Percentiles rank a stretch among this genome's conserved stretches.
phyloP scores from a whole-genome alignment of 2,113 vertebrate species.

The Sinocyclocheilus rhinocerous region DNA sequence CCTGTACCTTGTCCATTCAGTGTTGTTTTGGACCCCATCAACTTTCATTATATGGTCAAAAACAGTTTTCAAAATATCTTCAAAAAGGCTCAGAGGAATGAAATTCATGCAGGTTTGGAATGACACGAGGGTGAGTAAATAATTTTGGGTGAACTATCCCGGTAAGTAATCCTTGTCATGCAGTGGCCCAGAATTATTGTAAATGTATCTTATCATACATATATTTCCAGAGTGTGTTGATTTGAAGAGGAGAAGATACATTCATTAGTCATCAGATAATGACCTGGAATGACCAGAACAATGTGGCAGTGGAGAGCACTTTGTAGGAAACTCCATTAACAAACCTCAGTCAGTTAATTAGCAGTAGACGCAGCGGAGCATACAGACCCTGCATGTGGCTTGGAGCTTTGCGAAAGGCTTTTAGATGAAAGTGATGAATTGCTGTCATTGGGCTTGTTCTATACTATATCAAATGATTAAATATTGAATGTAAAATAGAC shows the following conservation, averaged over 20 bases:
- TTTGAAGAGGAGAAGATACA: background rate
- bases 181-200: background rate
- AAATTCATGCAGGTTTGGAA: background rate
- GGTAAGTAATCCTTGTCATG: background rate
- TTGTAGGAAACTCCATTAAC: slow-evolving; percentile 41
- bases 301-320: slow-evolving; percentile 31
- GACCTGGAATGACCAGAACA: slow-evolving; percentile 30
- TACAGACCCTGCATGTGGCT: slow-evolving; percentile 25
- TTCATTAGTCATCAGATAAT: slow-evolving; percentile 33
- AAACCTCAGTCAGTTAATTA: slow-evolving; percentile 53
- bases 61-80: background rate
- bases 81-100: background rate
- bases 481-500: slow-evolving; percentile 57
- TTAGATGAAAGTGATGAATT: slow-evolving; percentile 53
- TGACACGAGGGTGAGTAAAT: background rate
- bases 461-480: slow-evolving; percentile 56
- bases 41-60: background rate
- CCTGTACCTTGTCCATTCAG: background rate
- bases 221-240: slow-evolving; percentile 15
- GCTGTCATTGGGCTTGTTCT: slow-evolving; percentile 47
- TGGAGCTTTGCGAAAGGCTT: slow-evolving; percentile 24
- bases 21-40: background rate
- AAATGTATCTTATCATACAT: background rate
- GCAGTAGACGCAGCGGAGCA: slow-evolving; percentile 33
- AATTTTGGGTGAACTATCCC: background rate